Evolutionary conservation across 1,140 invertebrate genomes (phyloP).

Genomic region (Penaeus indicus): DNA sequence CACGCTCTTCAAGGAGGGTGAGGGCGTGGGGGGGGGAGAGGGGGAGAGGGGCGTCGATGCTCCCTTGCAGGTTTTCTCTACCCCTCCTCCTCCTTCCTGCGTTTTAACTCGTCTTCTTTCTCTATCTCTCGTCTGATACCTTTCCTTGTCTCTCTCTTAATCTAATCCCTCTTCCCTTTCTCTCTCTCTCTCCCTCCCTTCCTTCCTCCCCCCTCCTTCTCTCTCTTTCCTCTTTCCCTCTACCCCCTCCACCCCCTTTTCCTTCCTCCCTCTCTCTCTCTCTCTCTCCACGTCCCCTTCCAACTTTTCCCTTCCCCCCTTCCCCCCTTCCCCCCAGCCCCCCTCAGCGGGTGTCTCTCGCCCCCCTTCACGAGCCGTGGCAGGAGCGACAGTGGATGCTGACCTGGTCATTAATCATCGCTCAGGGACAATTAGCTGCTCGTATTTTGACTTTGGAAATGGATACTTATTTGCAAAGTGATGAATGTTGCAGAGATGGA

Average conservation of each 20-base stretch:
- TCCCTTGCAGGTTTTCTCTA: not conserved
- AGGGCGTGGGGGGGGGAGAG: too few species aligned
- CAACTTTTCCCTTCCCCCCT: not conserved
- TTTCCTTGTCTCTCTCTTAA: not conserved
- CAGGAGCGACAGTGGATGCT: conserved; percentile 46
- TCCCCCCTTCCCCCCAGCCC: not conserved
- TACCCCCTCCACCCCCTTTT: not conserved
- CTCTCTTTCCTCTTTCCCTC: not conserved
- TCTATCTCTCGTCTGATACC: not conserved
- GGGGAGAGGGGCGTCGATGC: not conserved
- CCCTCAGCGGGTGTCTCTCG: not conserved
- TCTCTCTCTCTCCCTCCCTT: not conserved
- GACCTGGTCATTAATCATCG: conserved; percentile 53
- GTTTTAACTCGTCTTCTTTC: not conserved
- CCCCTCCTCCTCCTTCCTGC: not conserved
- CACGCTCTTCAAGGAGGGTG: too few species aligned
- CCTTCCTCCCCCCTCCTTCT: too few species aligned
- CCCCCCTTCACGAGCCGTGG: not conserved
- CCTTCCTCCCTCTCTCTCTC: not conserved
- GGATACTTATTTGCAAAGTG: conserved; percentile 60
- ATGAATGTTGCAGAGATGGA: conserved; percentile 27
- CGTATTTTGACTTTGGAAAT: conserved; percentile 56
- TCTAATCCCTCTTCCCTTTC: not conserved
- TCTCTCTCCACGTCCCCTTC: not conserved
- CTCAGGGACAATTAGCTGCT: conserved; percentile 57